Conservation (phyloP, 2,888 invertebrate species). For the Lepidocyrtinus sp. region DNA sequence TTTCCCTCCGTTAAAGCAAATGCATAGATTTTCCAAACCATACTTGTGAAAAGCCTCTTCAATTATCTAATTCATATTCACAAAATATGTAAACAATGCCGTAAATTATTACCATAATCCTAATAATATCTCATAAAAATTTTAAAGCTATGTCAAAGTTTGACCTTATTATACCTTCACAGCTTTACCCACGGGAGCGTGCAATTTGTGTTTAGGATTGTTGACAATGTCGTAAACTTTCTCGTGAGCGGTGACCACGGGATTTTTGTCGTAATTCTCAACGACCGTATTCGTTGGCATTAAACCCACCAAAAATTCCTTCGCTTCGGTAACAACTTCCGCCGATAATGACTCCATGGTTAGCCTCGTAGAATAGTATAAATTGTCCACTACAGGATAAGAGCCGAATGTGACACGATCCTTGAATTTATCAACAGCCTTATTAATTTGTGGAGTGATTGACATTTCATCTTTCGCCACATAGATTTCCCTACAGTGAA, state of each 20-base stretch:
- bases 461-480: slow-evolving; percentile 71
- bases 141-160: no score
- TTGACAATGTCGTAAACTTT: slow-evolving; percentile 67
- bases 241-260: slow-evolving; percentile 70
- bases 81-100: slow-evolving; percentile 47
- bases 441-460: slow-evolving; percentile 73
- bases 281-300: slow-evolving; percentile 74
- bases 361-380: slow-evolving; percentile 75
- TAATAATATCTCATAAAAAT: no score
- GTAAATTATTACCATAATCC: slow-evolving; percentile 63
- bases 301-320: slow-evolving; percentile 71
- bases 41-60: slow-evolving; percentile 77
- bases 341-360: slow-evolving; percentile 74
- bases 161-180: slow-evolving; percentile 71
- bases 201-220: slow-evolving; percentile 61
- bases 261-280: slow-evolving; percentile 73
- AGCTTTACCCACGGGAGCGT: slow-evolving; percentile 66
- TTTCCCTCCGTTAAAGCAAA: slow-evolving; percentile 99
- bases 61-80: slow-evolving; percentile 76
- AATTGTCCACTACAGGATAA: slow-evolving; percentile 75
- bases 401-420: slow-evolving; percentile 76
- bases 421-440: slow-evolving; percentile 74
- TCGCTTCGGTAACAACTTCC: slow-evolving; percentile 72
- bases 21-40: slow-evolving; percentile 83
- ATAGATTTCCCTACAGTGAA: slow-evolving; percentile 71